Percentiles rank a stretch among this genome's conserved stretches.
phyloP scores from a whole-genome alignment of 1,140 invertebrate genomes.

The Neodiprion fabricii region DNA sequence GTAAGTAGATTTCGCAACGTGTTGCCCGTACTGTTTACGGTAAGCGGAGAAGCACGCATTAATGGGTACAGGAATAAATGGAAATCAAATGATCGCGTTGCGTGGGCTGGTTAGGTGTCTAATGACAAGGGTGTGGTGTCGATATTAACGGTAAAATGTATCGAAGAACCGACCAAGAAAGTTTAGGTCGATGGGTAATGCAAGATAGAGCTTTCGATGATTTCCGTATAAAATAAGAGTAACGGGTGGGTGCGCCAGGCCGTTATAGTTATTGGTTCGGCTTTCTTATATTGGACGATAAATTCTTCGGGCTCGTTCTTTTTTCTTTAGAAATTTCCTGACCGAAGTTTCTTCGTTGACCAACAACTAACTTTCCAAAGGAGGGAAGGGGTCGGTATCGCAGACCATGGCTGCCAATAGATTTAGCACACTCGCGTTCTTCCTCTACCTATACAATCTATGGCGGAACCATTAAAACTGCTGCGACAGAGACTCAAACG shows the following conservation, averaged over 20 bases:
- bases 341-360: not conserved
- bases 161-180: not conserved
- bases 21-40: not conserved
- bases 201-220: too few relatives aligned
- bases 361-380: not conserved
- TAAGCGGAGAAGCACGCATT: not conserved
- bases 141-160: not conserved
- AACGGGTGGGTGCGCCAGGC: not conserved
- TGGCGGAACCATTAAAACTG: not conserved
- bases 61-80: not conserved
- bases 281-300: not conserved
- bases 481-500: too few relatives aligned
- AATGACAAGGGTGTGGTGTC: not conserved
- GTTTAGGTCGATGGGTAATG: not conserved
- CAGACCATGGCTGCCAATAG: not conserved
- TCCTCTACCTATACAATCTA: not conserved
- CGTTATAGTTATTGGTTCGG: not conserved
- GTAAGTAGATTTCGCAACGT: not conserved
- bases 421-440: not conserved
- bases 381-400: not conserved
- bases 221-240: not conserved
- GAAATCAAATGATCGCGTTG: too few relatives aligned
- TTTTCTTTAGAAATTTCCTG: not conserved
- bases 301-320: not conserved
- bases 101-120: not conserved